Evolutionary conservation across 2,797 vertebrate species (phyloP), one percentile per base, ranked within the genome.

Genomic region (Alectoris magna): DNA sequence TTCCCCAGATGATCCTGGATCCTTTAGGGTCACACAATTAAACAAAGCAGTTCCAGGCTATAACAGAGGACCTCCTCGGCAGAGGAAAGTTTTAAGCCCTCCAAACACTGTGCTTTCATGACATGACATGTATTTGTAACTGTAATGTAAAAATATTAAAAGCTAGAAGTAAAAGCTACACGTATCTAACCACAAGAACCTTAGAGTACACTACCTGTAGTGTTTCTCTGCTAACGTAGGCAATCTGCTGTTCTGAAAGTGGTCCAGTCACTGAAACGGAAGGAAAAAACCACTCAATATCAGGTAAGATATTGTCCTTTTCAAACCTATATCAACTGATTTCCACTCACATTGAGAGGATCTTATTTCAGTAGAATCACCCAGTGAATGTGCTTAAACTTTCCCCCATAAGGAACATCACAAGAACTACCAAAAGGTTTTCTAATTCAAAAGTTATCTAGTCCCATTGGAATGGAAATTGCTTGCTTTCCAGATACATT

Each of bases 201-300:
- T 53, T 48, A 53, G 31, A 64, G 69, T 9, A 87, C 34, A 29
- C 87, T 98, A 99, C 99, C 99, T 99, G 99, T 93, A 99, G 98
- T 93, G 99, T 99, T 98, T 99, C 99, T 97, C 99, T 98, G 93
- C 98, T 99, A 97, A 99, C 99, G 96, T 99, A 99, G 31, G 99
- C 99, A 96, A 99, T 99, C 97, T 99, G 99, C 48, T 98, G 98
- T 97, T 99, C 99, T 91, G 98, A 99, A 80, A 99, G 97, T 90
- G 99, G 99, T 94, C 99, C 99, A 7, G 99, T 99, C 92, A 99
- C 99, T 99, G 92, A 51, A 97, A 96, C 2, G 10, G 19, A 94
- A 93, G 10, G 16, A 60, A 86, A 55, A 43, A 90, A 79, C 75
- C 71, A 41, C 36, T 86, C 43, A 83, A 64, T 72, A 87, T 78